Evolutionary conservation across 1,140 invertebrate genomes (phyloP).

Genomic region (Cotesia glomerata): DNA sequence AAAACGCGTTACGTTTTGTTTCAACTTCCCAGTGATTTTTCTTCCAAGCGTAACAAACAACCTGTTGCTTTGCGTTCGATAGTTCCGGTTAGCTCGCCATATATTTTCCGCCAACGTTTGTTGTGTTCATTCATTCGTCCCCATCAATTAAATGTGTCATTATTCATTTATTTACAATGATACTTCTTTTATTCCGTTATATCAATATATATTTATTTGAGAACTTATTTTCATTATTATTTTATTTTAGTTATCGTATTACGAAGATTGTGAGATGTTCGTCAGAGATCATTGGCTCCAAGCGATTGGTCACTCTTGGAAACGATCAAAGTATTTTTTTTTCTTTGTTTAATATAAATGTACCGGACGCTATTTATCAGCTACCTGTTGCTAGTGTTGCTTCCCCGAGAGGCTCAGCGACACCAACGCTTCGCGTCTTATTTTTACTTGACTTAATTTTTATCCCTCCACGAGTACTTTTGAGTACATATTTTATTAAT

Average conservation of each 20-base stretch:
- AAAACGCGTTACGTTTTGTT: not conserved
- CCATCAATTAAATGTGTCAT: not conserved
- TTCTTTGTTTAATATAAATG: not conserved
- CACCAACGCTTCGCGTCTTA: not conserved
- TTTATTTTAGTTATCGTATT: not conserved
- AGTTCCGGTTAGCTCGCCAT: constrained; percentile 12
- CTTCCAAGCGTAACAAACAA: constrained; percentile 16
- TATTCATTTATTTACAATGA: not conserved
- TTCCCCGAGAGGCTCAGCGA: not conserved
- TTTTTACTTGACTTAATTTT: not conserved
- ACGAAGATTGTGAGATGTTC: constrained; percentile 6
- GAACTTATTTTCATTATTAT: not conserved
- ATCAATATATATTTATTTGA: not conserved
- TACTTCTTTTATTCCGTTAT: not conserved
- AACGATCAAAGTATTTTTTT: constrained; percentile 17
- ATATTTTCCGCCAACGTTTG: constrained; percentile 14
- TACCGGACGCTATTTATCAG: constrained; percentile 24
- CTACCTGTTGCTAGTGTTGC: constrained; percentile 29
- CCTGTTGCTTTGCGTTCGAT: constrained; percentile 5
- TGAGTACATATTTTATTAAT: too few relatives aligned
- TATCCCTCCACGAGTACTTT: not conserved
- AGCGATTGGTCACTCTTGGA: constrained; percentile 1
- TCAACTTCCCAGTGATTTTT: not conserved
- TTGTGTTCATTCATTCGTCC: not conserved
- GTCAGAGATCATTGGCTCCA: constrained; percentile 3